Percentiles rank a stretch among this genome's conserved stretches.
phyloP scores from a whole-genome alignment of 2,888 invertebrate species.

The Limnephilus rhombicus region DNA sequence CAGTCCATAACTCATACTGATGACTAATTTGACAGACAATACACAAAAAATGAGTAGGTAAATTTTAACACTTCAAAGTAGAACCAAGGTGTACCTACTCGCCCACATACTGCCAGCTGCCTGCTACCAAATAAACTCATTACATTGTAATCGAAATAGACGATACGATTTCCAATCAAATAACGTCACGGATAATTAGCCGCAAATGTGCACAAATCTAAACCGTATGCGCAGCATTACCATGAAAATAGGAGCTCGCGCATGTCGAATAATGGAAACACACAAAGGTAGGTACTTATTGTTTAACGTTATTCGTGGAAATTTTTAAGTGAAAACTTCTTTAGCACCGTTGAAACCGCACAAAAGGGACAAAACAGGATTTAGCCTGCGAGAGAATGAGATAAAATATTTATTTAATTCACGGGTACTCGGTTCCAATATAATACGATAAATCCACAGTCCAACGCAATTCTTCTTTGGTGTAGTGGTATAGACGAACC shows the following conservation, averaged over 20 bases:
- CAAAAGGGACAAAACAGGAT: too few relatives aligned
- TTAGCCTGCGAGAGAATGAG: too few relatives aligned
- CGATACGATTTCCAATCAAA: not conserved
- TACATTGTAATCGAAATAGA: not conserved
- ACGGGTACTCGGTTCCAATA: too few relatives aligned
- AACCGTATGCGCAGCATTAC: not conserved
- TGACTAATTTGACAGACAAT: not conserved
- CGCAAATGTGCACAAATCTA: not conserved
- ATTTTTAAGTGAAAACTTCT: too few relatives aligned
- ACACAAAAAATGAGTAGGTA: not conserved
- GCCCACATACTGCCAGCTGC: not conserved
- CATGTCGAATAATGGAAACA: not conserved
- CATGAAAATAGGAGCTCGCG: not conserved
- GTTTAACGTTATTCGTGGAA: too few relatives aligned
- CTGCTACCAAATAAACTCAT: not conserved
- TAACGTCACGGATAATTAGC: slow-evolving; percentile 6
- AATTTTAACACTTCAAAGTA: not conserved
- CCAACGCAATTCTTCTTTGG: too few relatives aligned
- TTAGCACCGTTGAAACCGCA: too few relatives aligned
- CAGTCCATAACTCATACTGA: too few relatives aligned
- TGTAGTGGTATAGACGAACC: too few relatives aligned
- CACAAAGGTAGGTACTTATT: too few relatives aligned
- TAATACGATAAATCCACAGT: too few relatives aligned
- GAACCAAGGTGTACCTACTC: not conserved
- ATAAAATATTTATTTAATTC: too few relatives aligned